phyloP scores from a whole-genome alignment of 2,888 invertebrate genomes.

The Ornithoptera alexandrae region DNA sequence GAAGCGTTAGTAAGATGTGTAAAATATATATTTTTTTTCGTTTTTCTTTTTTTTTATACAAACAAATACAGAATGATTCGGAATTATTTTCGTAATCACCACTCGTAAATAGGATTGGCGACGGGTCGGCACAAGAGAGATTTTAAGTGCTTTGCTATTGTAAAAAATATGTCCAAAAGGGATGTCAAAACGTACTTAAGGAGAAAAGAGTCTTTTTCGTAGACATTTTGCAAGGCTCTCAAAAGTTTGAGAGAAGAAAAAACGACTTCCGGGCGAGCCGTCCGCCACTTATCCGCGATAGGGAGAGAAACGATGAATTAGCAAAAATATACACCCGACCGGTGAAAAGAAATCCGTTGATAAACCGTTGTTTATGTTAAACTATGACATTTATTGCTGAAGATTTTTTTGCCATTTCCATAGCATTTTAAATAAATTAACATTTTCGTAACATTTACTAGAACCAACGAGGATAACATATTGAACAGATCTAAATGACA shows the following conservation, averaged over 20 bases:
- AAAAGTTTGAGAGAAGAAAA: constrained; percentile 69
- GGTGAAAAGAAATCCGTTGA: constrained; percentile 26
- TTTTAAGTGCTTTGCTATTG: constrained; percentile 58
- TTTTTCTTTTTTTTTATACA: neutral
- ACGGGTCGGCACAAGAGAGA: constrained; percentile 38
- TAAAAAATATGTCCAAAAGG: constrained; percentile 52
- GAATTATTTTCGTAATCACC: constrained; percentile 7
- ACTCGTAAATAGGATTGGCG: constrained; percentile 37
- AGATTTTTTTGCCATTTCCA: constrained; percentile 24
- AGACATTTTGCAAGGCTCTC: constrained; percentile 73
- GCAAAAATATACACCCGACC: constrained; percentile 39
- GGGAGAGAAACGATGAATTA: constrained; percentile 55
- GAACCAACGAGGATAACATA: constrained; percentile 14
- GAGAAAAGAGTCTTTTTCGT: constrained; percentile 68
- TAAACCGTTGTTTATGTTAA: constrained; percentile 24
- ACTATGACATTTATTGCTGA: constrained; percentile 27
- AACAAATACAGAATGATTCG: constrained; percentile 6
- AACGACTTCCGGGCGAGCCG: constrained; percentile 63
- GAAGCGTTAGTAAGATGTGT: neutral
- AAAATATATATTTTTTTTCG: neutral
- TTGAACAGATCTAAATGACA: constrained; percentile 14
- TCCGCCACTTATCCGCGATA: constrained; percentile 66
- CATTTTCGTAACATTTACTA: constrained; percentile 5
- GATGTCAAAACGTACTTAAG: constrained; percentile 69
- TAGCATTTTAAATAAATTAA: constrained; percentile 7